Base-by-base conservation (phyloP, 2,888 invertebrate genomes). In the Drosophila melanosoma region DNA sequence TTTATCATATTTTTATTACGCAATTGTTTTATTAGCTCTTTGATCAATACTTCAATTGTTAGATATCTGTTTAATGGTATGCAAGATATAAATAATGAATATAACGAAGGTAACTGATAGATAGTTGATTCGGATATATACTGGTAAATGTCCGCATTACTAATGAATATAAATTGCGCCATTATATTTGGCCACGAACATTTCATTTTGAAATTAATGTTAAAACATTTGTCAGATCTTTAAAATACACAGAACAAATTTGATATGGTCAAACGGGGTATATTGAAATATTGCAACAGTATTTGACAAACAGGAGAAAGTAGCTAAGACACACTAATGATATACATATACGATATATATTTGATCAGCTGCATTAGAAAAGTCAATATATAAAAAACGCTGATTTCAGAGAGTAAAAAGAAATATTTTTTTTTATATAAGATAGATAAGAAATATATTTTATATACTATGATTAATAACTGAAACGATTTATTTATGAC, bases 151-250 rank as follows among this genome's bases (percentile, higher is more conserved):
- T 58, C 54, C 77, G 70, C 56, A 77, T 71, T 68, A 23, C 77
- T 81, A 84, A 89, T 87, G 82, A 84, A 87, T 79, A 84, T 70
- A 79, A 89, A 87, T 87, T 64, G 76, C 69, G 53, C 57, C 73
- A 70, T 71, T 74, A 79, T 84, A 71, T 71, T 33, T 59, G 70
- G 65, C 58, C 88, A 86, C 75, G 83, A 78, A 65, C 70, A 74
- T 70, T 81, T 73, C 65, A 78, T 82, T 88, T 77, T n/a, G 10
- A 69, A 65, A 81, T 86, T 83, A 71, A 89, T 87, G 77, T 69
- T 53, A 66, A 69, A 63, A 70, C 81, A 87, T 89, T 89, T 87
- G 74, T 76, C 75, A 62, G 65, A 69, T 58, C 48, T 49, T 17
- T 56, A 36, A 4, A 15, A 2, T 23, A 2, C 2, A 2, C 15